phyloP scores from a whole-genome alignment of 30 jellyfish, hydroid and myxozoan species.

The Catostylus mosaicus region DNA sequence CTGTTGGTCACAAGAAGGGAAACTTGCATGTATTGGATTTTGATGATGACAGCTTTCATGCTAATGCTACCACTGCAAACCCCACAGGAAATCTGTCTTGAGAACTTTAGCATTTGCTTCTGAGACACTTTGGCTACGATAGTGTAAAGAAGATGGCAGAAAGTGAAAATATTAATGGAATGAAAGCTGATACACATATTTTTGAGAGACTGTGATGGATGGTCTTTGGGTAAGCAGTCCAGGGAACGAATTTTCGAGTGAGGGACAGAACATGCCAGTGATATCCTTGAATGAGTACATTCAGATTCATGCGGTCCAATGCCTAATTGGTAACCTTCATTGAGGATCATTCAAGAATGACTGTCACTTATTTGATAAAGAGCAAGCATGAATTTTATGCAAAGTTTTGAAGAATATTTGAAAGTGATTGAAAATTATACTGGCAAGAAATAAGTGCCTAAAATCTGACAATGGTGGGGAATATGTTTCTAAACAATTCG shows the following conservation, averaged over 20 bases:
- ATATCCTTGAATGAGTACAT: neutral
- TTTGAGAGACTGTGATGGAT: slow-evolving; percentile 4
- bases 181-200: neutral
- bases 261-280: slow-evolving; percentile 5
- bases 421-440: too few relatives aligned
- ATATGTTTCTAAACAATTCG: too few relatives aligned
- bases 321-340: too few relatives aligned
- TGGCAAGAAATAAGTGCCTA: too few relatives aligned
- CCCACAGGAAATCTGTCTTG: neutral
- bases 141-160: neutral
- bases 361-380: too few relatives aligned
- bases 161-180: neutral
- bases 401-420: too few relatives aligned
- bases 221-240: neutral
- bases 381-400: too few relatives aligned
- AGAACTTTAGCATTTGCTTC: neutral
- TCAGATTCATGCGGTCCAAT: neutral
- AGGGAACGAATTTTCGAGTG: neutral
- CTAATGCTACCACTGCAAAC: neutral
- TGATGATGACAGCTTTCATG: neutral
- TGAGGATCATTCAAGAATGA: too few relatives aligned
- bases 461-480: too few relatives aligned
- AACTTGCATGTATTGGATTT: neutral
- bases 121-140: neutral
- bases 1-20: neutral